Evolutionary conservation across 2,888 invertebrate species (phyloP), one percentile per base, ranked within the genome.

Genomic region (Zonitis immaculata): DNA sequence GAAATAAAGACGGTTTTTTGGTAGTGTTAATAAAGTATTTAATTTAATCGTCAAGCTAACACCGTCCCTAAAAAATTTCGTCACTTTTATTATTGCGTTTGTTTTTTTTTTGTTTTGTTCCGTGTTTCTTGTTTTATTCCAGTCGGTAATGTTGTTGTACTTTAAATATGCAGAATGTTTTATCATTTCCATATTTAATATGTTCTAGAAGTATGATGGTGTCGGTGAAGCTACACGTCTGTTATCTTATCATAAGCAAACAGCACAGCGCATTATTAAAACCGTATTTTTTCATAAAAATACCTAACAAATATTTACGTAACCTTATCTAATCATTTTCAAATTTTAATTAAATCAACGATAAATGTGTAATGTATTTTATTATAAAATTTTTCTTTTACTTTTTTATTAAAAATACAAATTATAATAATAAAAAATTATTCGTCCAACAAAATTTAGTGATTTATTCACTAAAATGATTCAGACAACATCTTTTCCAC

Each of bases 171-270:
- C 47, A 39, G 12, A 35, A 4, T 39, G 16, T 44, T 43, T 44
- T 44, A 52, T 44, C 35, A 52, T 57, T 51, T 48, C 39, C 51
- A 54, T 52, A 50, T 56, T 56, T 48, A 58, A 58, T 51, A 54
- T 47, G 50, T 56, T 35, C 9, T 18, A 16, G 18, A 35, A 35
- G 8, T 35, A 18, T 35, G 16, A 51, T 54, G 51, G 45, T 50
- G 49, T 51, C 56, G 51, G 49, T 51, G 48, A 45, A 56, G 45
- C 52, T 49, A 44, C 9, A 6, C 35, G 35, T 1, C 35, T 44
- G 50, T 55, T 60, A 60, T 60, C 60, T 60, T 58, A 60, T 60
- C 60, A 54, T 51, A 51, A 45, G 49, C 39, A 60, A 60, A 60
- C 60, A 60, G 44, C n/a, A n/a, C 28, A 28, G 44, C 35, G 35